These are phyloP conservation scores for Stigmatopora argus DNA, from an alignment of 2,113 vertebrate genomes.

Conservation along the genomic window DNA sequence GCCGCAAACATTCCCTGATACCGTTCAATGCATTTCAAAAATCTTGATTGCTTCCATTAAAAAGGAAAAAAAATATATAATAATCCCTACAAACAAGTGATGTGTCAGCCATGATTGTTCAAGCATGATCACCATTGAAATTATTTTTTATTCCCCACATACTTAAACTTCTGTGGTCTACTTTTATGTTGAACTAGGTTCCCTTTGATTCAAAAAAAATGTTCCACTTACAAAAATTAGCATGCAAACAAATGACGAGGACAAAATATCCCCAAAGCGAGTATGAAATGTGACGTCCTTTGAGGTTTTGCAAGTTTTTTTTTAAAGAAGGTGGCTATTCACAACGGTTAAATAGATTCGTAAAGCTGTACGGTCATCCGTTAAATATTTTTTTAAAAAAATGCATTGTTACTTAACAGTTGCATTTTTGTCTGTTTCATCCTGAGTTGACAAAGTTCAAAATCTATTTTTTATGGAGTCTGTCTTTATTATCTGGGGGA, in stretches of 20 bases:
- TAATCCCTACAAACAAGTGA: not conserved
- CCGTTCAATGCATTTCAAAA: constrained; percentile 14
- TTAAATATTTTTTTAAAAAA: not conserved
- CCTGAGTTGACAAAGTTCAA: no score
- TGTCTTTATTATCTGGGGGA: no score
- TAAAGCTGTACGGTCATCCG: not conserved
- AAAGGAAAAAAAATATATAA: not conserved
- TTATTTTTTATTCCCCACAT: not conserved
- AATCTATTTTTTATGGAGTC: no score
- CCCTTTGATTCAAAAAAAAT: not conserved
- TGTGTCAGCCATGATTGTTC: constrained; percentile 46
- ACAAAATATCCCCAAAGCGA: not conserved
- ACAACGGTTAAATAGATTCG: not conserved
- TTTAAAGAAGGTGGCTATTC: not conserved
- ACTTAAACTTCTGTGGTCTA: not conserved
- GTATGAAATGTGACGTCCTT: not conserved
- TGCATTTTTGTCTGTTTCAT: no score
- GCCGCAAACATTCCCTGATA: constrained; percentile 14
- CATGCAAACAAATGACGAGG: not conserved
- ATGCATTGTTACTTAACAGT: no score
- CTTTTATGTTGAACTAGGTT: not conserved
- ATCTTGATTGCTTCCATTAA: not conserved
- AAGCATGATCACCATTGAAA: constrained; percentile 21
- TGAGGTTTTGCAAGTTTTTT: not conserved
- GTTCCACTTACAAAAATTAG: not conserved